These are phyloP conservation scores for Zoroaster sp. DNA, from an alignment of 53 echinoderm and acorn worm species.

Conservation along the genomic window DNA sequence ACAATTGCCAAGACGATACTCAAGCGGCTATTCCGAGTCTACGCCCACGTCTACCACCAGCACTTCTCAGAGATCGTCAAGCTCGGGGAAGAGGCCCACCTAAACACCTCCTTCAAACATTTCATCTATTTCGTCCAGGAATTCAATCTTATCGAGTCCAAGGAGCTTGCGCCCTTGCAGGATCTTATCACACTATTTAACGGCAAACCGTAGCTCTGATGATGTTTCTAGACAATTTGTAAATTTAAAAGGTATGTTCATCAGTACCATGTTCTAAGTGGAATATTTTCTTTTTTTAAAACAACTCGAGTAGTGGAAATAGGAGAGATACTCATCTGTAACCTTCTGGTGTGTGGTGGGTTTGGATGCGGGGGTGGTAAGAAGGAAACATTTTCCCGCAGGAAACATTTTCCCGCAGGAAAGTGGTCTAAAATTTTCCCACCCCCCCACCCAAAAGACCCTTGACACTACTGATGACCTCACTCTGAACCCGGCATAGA, in stretches of 20 bases:
- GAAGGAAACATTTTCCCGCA: too few relatives aligned
- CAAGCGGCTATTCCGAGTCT: conserved; percentile 98
- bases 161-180: conserved; percentile 93
- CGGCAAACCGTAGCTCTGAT: conserved; percentile 13
- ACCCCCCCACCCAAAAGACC: too few relatives aligned
- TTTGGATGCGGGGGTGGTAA: too few relatives aligned
- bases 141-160: conserved; percentile 95
- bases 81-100: conserved; percentile 93
- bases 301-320: background rate
- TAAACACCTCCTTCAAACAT: conserved; percentile 99
- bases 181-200: conserved; percentile 78
- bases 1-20: conserved; percentile 98
- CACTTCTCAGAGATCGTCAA: conserved; percentile 94
- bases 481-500: too few relatives aligned
- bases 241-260: background rate
- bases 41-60: conserved; percentile 99
- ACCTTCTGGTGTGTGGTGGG: too few relatives aligned
- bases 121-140: conserved; percentile 99
- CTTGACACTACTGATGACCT: too few relatives aligned
- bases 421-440: too few relatives aligned
- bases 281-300: background rate
- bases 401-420: too few relatives aligned
- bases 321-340: too few relatives aligned
- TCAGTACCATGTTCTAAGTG: too few relatives aligned
- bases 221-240: background rate